phyloP scores from a whole-genome alignment of 2,888 invertebrate species.

The Drosophila niveifrons region DNA sequence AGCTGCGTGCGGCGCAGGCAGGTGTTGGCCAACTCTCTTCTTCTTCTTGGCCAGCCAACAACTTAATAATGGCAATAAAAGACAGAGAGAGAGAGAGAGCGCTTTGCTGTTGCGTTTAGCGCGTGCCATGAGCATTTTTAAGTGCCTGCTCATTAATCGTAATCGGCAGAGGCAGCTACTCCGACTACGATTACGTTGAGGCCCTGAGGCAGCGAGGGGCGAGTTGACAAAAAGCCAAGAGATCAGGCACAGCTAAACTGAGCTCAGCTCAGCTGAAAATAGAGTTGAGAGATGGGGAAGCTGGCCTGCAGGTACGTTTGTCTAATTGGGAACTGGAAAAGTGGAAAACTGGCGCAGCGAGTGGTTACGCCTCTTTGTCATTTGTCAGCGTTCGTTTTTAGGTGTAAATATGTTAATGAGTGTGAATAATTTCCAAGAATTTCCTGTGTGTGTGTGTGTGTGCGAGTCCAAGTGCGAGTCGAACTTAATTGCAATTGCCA shows the following conservation, averaged over 20 bases:
- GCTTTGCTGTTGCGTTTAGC: conserved; percentile 59
- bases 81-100: no score
- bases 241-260: neutral
- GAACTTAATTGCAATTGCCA: conserved; percentile 74
- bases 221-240: conserved; percentile 53
- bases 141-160: conserved; percentile 84
- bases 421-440: conserved; percentile 74
- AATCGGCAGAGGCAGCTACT: conserved; percentile 72
- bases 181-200: conserved; percentile 38
- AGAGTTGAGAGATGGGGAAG: neutral
- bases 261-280: no score
- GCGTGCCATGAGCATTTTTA: conserved; percentile 75
- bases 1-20: conserved; percentile 67
- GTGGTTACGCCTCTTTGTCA: conserved; percentile 68
- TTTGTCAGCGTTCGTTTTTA: conserved; percentile 74
- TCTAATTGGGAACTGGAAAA: conserved; percentile 68
- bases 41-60: conserved; percentile 36
- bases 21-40: conserved; percentile 51
- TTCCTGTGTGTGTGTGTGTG: conserved; percentile 45
- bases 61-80: conserved; percentile 59
- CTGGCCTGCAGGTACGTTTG: conserved; percentile 48
- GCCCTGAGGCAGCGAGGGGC: conserved; percentile 11
- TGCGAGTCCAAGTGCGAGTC: conserved; percentile 36
- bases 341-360: conserved; percentile 51
- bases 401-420: conserved; percentile 81